Evolutionary conservation across 1,140 invertebrate genomes (phyloP), one percentile per base, ranked within the genome.

Genomic region (Papilio machaon): DNA sequence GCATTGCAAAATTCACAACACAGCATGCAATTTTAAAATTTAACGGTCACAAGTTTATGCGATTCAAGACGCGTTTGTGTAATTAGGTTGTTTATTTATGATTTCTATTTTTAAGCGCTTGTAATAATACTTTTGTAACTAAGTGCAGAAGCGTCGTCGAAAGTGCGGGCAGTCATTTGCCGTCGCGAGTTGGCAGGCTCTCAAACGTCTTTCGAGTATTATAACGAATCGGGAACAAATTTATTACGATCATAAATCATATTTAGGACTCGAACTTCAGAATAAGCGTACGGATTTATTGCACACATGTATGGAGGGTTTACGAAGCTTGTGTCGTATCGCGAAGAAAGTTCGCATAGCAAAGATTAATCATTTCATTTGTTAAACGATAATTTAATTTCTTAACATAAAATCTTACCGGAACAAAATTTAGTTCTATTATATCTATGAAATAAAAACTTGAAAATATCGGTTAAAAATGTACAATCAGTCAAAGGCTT

Each of bases 181-280:
- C 82, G 80, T 83, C 70, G 84, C 86, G 86, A 88, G 86, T 92
- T 92, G 91, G 91, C 91, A 90, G 84, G 80, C 82, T 89, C 87
- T 91, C 91, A 92, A 92, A 91, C 86, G 88, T 86, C 84, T 89
- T 87, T 84, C 85, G 87, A 83, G 83, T 87, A 88, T 91, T 88
- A 87, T 89, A 90, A 89, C 89, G 89, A 88, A 84, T 88, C 83
- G 79, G 82, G 82, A 88, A 85, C 87, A 86, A 88, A 92, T 92
- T 91, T 91, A 92, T 90, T 86, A 85, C 82, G 17, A 47, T 49
- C 75, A 87, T 92, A 91, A 91, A 91, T 92, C 89, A 91, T 88
- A 88, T 89, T 90, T 88, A 88, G 86, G 89, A 80, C 86, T 86
- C 85, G 84, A 85, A 87, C 82, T 88, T 86, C 74, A 77, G 75